These are phyloP conservation scores for Drosophila monieri DNA, from an alignment of 2,888 invertebrate species.

Conservation along the genomic window DNA sequence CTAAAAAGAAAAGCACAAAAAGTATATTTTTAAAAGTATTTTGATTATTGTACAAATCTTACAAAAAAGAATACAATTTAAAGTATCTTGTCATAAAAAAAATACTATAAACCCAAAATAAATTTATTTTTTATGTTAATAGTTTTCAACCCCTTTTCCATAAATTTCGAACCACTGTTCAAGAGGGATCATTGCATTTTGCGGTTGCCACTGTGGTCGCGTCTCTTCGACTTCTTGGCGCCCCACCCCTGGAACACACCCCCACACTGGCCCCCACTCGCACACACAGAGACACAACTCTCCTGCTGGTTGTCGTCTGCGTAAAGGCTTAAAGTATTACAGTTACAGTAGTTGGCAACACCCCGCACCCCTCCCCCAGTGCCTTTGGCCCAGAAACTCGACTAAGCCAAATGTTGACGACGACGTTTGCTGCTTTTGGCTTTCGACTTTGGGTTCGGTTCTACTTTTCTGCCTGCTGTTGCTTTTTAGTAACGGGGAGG, in stretches of 20 bases:
- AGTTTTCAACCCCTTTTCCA: not conserved
- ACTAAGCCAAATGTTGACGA: constrained; percentile 76
- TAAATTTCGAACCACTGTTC: constrained; percentile 18
- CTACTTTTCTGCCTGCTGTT: constrained; percentile 37
- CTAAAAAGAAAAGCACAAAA: too few relatives aligned
- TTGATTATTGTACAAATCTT: too few relatives aligned
- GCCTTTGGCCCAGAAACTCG: constrained; percentile 28
- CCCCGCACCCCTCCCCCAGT: not conserved
- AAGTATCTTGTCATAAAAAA: too few relatives aligned
- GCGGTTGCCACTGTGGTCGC: constrained; percentile 67
- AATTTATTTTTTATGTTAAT: too few relatives aligned
- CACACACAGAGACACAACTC: not conserved
- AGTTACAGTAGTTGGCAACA: constrained; percentile 62
- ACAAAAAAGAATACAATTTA: too few relatives aligned
- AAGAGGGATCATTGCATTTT: constrained; percentile 64
- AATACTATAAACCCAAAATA: too few relatives aligned
- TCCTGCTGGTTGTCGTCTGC: constrained; percentile 66
- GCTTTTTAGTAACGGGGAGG: constrained; percentile 10
- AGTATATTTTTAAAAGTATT: too few relatives aligned
- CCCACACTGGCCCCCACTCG: not conserved
- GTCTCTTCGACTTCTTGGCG: not conserved
- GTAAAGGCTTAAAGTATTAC: constrained; percentile 78
- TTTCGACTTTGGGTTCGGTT: constrained; percentile 64
- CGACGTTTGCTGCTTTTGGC: constrained; percentile 56
- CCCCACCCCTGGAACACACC: not conserved